Evolutionary conservation across 2,888 invertebrate genomes (phyloP), one percentile per base, ranked within the genome.

Genomic region (Cantharis rufa): DNA sequence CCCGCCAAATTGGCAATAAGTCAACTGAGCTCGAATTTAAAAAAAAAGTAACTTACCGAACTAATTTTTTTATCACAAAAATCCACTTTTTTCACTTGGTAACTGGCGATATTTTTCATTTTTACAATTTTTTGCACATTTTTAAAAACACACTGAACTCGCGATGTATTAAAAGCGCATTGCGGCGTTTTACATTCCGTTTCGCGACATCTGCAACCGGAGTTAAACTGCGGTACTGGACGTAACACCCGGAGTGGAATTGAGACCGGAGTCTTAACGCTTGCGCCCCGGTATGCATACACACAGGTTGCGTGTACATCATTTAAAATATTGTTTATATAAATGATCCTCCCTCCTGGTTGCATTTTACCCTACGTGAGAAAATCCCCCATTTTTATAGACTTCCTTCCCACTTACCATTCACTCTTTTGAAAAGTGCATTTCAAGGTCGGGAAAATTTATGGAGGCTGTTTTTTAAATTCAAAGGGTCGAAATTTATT

Each of bases 291-390:
- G 76, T 78, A 80, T 81, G 80, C 82, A 82, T 84, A 80, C 82
- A 82, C 84, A 80, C 80, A 80, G 83, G 83, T 82, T 82, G 83
- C 84, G 83, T 85, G 85, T 84, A 83, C 83, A 85, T 85, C 83
- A 84, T 85, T 84, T 84, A 83, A 85, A 83, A 84, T 84, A 84
- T 83, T 81, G 83, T 82, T 82, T 83, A 82, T 83, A 83, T 82
- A 81, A 84, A 84, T 83, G 83, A 81, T 80, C 81, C 82, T 79
- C 81, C 82, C 80, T 83, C 76, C 78, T 78, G 16, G 21, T 16
- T 32, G 64, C 62, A 48, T 74, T 77, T 61, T 69, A 28, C 73
- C 32, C 66, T 69, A 74, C 68, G 74, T 69, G 66, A 69, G 69
- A 69, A 10, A 15, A 61, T 15, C 21, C 75, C 24, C 63, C 63